phyloP scores from a whole-genome alignment of 2,797 vertebrate genomes.

The Lacerta viridis region DNA sequence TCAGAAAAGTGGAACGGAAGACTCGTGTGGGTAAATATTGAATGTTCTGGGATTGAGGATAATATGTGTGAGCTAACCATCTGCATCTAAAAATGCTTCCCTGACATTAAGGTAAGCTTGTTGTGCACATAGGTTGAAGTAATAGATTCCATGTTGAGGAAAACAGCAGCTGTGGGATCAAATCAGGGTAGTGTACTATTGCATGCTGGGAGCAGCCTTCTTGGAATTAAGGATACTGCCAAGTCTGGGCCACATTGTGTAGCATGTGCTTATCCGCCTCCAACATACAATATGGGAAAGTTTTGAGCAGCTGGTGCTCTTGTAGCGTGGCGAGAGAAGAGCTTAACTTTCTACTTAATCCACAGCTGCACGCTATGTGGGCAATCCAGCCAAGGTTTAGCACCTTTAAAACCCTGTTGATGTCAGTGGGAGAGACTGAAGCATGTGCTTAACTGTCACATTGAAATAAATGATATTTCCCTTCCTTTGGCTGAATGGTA shows the following conservation, averaged over 20 bases:
- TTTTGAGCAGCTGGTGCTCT: constrained; percentile 9
- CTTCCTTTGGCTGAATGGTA: neutral
- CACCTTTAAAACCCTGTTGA: neutral
- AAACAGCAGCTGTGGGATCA: neutral
- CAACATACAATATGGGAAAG: constrained; percentile 11
- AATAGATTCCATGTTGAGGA: neutral
- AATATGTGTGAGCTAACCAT: constrained; percentile 50
- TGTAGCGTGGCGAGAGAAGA: constrained; percentile 9
- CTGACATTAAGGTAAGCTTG: constrained; percentile 57
- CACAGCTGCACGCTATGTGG: constrained; percentile 7
- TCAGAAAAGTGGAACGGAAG: constrained; percentile 50
- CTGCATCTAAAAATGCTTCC: constrained; percentile 44
- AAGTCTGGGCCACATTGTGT: neutral
- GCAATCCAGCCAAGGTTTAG: neutral
- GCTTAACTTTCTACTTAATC: constrained; percentile 20
- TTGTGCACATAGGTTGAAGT: constrained; percentile 33
- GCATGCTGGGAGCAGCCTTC: neutral
- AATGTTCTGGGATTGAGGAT: constrained; percentile 39
- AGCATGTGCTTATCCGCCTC: neutral
- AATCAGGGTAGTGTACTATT: neutral
- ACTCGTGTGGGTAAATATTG: constrained; percentile 49
- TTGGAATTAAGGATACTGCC: neutral
- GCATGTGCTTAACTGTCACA: neutral
- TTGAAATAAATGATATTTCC: neutral
- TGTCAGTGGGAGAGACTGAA: constrained; percentile 3